Conservation (phyloP, 2,797 vertebrate genomes). For the Acanthurus leucopareius region DNA sequence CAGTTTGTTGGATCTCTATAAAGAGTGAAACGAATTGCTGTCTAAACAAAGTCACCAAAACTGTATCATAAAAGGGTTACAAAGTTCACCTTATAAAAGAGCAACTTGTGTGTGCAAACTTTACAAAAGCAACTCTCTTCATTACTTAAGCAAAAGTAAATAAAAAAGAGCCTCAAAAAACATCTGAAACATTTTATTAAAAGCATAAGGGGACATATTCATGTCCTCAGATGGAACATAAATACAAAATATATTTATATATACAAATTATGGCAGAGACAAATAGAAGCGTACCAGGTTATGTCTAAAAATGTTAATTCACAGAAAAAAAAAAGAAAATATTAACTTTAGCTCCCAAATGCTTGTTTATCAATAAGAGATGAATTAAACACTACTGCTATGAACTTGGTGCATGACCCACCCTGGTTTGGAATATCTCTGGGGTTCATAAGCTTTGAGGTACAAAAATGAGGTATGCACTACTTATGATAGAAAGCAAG, state of each 20-base stretch:
- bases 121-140: not conserved
- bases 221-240: conserved; percentile 83
- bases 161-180: conserved; percentile 40
- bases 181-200: conserved; percentile 86
- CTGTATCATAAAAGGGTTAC: too few relatives aligned
- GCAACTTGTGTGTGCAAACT: not conserved
- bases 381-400: conserved; percentile 44
- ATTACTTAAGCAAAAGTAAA: not conserved
- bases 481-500: conserved; percentile 56
- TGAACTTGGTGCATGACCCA: conserved; percentile 26
- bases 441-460: conserved; percentile 58
- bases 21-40: too few relatives aligned
- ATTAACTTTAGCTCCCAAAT: conserved; percentile 65
- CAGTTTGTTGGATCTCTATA: too few relatives aligned
- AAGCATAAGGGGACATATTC: conserved; percentile 78
- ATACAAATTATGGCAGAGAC: conserved; percentile 82
- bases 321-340: conserved; percentile 53
- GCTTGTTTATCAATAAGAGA: conserved; percentile 58
- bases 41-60: too few relatives aligned
- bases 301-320: conserved; percentile 68
- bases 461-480: conserved; percentile 76
- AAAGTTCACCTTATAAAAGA: conserved; percentile 6
- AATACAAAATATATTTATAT: conserved; percentile 86
- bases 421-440: conserved; percentile 32
- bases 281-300: conserved; percentile 70